These are phyloP conservation scores for Teleopsis dalmanni DNA, from an alignment of 1,140 invertebrate genomes.

Conservation along the genomic window DNA sequence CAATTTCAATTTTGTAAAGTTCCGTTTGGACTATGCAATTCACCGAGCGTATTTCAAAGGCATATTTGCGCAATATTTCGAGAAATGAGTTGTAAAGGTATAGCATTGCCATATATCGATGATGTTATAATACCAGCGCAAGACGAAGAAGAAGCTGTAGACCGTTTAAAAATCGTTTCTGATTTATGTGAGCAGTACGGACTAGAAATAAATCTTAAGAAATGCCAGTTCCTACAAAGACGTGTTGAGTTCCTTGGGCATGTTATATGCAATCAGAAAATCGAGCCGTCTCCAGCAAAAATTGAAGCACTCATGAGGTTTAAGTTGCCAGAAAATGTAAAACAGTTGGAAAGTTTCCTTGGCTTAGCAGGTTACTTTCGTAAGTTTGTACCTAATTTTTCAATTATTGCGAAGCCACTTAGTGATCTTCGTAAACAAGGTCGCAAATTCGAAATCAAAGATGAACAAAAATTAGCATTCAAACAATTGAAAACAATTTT, in stretches of 20 bases:
- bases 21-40: slow-evolving; percentile 13
- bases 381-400: slow-evolving; percentile 28
- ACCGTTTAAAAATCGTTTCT: background rate
- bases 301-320: slow-evolving; percentile 27
- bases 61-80: slow-evolving; percentile 8
- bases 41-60: slow-evolving; percentile 8
- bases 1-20: slow-evolving; percentile 8
- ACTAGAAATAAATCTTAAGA: slow-evolving; percentile 13
- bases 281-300: slow-evolving; percentile 26
- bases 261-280: slow-evolving; percentile 21
- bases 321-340: slow-evolving; percentile 7
- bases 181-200: background rate
- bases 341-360: slow-evolving; percentile 35
- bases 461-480: background rate
- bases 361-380: slow-evolving; percentile 39
- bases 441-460: background rate
- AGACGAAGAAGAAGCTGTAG: background rate
- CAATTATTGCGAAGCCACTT: slow-evolving; percentile 15
- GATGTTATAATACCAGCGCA: slow-evolving; percentile 10
- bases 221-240: slow-evolving; percentile 28
- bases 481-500: slow-evolving; percentile 6
- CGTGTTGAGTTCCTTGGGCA: slow-evolving; percentile 36
- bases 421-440: slow-evolving; percentile 2
- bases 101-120: slow-evolving; percentile 10
- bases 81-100: background rate